Percentiles rank a stretch among this genome's conserved stretches.
These are phyloP conservation scores for Protaetia brevitarsis DNA, from an alignment of 1,140 invertebrate species.

Conservation along the genomic window DNA sequence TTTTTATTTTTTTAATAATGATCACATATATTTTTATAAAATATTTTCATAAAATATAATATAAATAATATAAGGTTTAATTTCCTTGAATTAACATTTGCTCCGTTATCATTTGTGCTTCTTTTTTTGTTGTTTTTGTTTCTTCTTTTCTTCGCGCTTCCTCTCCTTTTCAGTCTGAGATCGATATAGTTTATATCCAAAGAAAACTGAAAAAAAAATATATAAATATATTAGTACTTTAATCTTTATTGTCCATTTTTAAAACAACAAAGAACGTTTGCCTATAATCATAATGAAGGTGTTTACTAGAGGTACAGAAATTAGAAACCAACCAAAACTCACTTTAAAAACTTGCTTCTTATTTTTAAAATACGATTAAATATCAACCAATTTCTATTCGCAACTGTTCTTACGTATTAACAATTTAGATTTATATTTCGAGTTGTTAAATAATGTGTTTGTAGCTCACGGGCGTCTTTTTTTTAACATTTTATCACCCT, in stretches of 20 bases:
- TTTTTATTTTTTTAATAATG: slow-evolving; percentile 4
- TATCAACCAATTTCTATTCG: too few species aligned
- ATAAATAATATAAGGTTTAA: neutral
- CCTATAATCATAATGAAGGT: too few species aligned
- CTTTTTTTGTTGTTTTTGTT: slow-evolving; percentile 62
- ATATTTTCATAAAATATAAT: neutral
- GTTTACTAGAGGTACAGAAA: too few species aligned
- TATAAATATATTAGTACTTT: neutral
- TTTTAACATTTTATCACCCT: too few species aligned
- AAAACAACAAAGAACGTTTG: neutral
- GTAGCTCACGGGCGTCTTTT: too few species aligned
- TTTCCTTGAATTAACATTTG: neutral
- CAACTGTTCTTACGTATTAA: too few species aligned
- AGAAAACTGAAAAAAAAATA: slow-evolving; percentile 68
- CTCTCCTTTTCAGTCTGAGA: slow-evolving; percentile 69
- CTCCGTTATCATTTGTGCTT: slow-evolving; percentile 39
- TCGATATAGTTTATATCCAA: slow-evolving; percentile 77
- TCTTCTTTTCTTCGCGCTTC: slow-evolving; percentile 69
- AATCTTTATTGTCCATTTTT: neutral
- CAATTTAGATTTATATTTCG: too few species aligned
- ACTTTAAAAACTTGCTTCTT: too few species aligned
- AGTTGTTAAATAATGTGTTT: too few species aligned
- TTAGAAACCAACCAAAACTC: too few species aligned
- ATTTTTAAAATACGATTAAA: too few species aligned
- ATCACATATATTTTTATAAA: slow-evolving; percentile 18